These are phyloP conservation scores for Dysdera silvatica DNA, from an alignment of 1,140 invertebrate species.

Conservation along the genomic window DNA sequence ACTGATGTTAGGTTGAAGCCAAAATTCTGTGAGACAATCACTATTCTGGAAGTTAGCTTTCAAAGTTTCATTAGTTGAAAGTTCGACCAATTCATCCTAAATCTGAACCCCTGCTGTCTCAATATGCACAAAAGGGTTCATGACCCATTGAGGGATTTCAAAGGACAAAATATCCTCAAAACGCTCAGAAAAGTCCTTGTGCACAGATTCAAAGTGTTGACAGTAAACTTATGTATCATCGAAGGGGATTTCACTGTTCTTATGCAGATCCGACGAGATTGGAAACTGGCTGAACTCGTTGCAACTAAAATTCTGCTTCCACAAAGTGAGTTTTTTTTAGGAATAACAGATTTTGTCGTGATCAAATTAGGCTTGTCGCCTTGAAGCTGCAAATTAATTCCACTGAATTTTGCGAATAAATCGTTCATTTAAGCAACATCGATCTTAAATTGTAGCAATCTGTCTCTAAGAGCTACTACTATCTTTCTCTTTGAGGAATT, in stretches of 20 bases:
- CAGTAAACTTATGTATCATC: neutral
- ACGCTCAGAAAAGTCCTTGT: constrained; percentile 23
- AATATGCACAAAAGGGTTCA: constrained; percentile 21
- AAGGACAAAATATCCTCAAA: constrained; percentile 23
- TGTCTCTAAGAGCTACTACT: neutral
- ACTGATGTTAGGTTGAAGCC: constrained; percentile 24
- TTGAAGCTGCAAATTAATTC: constrained; percentile 29
- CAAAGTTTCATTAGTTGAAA: constrained; percentile 19
- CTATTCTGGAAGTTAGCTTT: constrained; percentile 26
- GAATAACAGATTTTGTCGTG: constrained; percentile 27
- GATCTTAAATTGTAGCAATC: constrained; percentile 15
- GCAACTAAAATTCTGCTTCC: constrained; percentile 16
- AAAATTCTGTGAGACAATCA: constrained; percentile 24
- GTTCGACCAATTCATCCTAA: constrained; percentile 9
- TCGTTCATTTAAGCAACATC: constrained; percentile 27
- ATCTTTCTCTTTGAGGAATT: constrained; percentile 1
- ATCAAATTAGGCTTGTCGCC: constrained; percentile 27
- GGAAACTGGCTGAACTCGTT: constrained; percentile 18
- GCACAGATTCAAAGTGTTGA: constrained; percentile 7
- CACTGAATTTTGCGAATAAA: constrained; percentile 25
- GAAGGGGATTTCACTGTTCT: neutral
- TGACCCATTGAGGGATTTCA: constrained; percentile 24
- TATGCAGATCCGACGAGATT: constrained; percentile 16
- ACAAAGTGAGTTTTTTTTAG: constrained; percentile 26
- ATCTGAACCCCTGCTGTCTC: neutral